Evolutionary conservation across 2,888 invertebrate genomes (phyloP).

Genomic region (Branchellion lobata): DNA sequence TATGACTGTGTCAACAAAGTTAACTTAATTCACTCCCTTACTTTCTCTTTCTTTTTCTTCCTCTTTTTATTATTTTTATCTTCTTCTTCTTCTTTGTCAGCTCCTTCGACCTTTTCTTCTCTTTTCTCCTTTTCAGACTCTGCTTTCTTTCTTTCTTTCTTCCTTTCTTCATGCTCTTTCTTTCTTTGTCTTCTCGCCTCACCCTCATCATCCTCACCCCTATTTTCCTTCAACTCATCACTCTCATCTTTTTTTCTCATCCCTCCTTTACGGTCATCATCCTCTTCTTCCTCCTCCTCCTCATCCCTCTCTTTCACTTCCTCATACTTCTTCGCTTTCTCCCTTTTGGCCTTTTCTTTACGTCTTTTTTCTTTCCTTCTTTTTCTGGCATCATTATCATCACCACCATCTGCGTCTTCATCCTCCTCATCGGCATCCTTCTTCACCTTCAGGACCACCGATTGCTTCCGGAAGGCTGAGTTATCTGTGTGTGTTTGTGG

Average conservation of each 20-base stretch:
- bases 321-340: not conserved
- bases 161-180: no score
- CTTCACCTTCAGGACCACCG: not conserved
- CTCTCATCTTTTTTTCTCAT: not conserved
- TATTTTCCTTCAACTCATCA: not conserved
- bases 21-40: not conserved
- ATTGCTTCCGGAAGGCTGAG: slow-evolving; percentile 1
- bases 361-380: not conserved
- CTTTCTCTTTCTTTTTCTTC: no score
- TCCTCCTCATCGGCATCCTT: not conserved
- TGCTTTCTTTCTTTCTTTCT: not conserved
- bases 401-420: slow-evolving; percentile 10
- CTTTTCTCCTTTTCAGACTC: not conserved
- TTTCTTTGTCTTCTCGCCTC: not conserved
- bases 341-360: not conserved
- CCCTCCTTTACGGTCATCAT: no score
- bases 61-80: no score
- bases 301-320: not conserved
- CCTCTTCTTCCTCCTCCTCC: not conserved
- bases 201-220: not conserved
- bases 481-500: not conserved
- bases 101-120: slow-evolving; percentile 70
- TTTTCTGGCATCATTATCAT: not conserved
- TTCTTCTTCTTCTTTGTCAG: slow-evolving; percentile 79
- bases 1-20: not conserved